Conservation (phyloP, 2,888 invertebrate species). For the Tortricodes alternella region DNA sequence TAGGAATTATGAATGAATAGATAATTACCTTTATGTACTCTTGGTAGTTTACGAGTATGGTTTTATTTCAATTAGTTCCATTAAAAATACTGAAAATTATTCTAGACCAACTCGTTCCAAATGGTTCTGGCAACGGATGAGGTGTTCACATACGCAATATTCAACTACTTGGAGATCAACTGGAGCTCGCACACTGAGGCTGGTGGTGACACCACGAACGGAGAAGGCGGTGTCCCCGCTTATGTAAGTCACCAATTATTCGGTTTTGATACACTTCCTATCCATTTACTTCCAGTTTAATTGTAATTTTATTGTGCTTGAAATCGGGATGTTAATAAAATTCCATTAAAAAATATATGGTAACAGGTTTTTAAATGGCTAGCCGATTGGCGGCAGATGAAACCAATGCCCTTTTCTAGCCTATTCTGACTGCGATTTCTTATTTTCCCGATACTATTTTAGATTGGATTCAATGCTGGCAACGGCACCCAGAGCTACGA, state of each 20-base stretch:
- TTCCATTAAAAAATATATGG: too few species aligned
- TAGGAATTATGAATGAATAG: too few species aligned
- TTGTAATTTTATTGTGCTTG: too few species aligned
- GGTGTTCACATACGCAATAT: slow-evolving; percentile 96
- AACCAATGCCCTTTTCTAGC: too few species aligned
- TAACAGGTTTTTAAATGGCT: too few species aligned
- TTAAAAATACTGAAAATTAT: slow-evolving; percentile 34
- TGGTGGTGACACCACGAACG: slow-evolving; percentile 92
- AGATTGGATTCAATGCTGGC: slow-evolving; percentile 98
- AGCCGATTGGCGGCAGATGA: too few species aligned
- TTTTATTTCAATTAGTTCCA: neutral
- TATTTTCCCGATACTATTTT: slow-evolving; percentile 11
- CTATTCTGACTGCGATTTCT: neutral
- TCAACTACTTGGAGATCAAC: slow-evolving; percentile 95
- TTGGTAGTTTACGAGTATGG: too few species aligned
- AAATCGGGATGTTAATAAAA: too few species aligned
- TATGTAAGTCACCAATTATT: slow-evolving; percentile 84
- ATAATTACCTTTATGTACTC: too few species aligned
- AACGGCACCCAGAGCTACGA: slow-evolving; percentile 95
- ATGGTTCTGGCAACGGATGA: slow-evolving; percentile 96
- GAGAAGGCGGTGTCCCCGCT: slow-evolving; percentile 94
- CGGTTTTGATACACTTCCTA: too few species aligned
- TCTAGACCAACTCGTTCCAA: slow-evolving; percentile 97
- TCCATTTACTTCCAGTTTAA: too few species aligned
- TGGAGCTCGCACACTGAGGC: slow-evolving; percentile 97